Percentiles rank a stretch among this genome's conserved stretches.
Conservation (phyloP, 2,113 vertebrate species). For the Orientallactaga bullata region DNA sequence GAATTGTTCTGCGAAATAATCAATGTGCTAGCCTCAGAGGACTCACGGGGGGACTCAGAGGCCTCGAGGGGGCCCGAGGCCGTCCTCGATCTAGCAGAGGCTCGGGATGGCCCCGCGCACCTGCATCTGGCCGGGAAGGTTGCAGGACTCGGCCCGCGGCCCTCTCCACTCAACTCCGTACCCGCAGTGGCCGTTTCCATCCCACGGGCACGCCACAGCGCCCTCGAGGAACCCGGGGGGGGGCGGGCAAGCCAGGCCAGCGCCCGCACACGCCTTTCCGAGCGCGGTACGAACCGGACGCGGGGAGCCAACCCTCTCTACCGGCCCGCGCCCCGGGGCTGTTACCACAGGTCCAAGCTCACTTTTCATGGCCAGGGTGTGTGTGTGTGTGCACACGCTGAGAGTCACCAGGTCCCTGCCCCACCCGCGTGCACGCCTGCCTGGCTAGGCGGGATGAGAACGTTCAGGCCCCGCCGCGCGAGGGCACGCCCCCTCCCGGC, state of each 20-base stretch:
- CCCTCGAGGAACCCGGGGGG: neutral
- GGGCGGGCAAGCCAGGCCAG: no score
- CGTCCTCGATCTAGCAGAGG: neutral
- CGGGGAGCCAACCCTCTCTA: no score
- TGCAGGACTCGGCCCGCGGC: neutral
- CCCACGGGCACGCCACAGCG: no score
- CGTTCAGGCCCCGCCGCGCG: neutral
- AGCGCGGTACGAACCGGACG: no score
- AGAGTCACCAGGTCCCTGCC: accelerated
- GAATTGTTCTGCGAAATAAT: neutral
- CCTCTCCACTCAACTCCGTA: neutral
- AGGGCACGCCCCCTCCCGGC: neutral
- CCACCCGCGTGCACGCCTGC: neutral
- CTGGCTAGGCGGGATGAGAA: neutral
- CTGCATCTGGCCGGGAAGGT: neutral
- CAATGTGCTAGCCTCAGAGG: neutral
- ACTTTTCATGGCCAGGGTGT: no score
- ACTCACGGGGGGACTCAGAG: no score
- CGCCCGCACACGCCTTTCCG: no score
- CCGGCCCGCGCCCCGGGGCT: no score
- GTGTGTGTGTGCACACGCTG: no score
- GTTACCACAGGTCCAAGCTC: no score
- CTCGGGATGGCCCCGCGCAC: neutral
- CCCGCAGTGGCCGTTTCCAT: no score
- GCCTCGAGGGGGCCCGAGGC: neutral